Evolutionary conservation across 2,113 vertebrate species (phyloP).

Genomic region (Mobula birostris): DNA sequence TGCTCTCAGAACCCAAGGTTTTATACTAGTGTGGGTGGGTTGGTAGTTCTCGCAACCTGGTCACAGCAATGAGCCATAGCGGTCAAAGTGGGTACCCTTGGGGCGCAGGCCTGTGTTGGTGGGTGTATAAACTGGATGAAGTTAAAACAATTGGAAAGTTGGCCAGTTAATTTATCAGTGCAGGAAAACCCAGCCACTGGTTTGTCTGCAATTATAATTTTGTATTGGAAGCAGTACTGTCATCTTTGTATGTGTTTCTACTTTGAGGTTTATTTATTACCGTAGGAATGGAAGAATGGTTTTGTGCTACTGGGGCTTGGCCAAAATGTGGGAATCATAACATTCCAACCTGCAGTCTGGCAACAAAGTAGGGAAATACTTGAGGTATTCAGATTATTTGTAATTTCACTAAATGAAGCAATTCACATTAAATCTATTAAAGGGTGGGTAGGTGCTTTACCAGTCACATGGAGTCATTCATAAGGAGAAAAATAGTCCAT

Average conservation of each 20-base stretch:
- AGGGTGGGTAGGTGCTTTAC: no score
- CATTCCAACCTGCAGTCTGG: background rate
- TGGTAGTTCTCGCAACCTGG: background rate
- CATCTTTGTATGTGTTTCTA: background rate
- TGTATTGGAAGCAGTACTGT: background rate
- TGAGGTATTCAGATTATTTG: background rate
- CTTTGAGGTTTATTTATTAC: background rate
- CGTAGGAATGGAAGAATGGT: background rate
- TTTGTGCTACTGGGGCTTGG: background rate
- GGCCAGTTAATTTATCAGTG: background rate
- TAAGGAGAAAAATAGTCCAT: no score
- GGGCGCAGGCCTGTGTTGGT: background rate
- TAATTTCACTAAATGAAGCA: background rate
- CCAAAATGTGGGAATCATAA: background rate
- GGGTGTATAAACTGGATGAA: background rate
- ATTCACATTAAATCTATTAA: background rate
- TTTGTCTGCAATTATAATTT: background rate
- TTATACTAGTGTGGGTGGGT: background rate
- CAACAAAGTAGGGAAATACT: background rate
- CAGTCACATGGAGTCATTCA: background rate
- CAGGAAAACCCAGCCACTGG: background rate
- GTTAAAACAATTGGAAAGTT: background rate
- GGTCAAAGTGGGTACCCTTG: background rate
- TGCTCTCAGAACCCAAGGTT: background rate
- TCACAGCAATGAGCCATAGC: background rate